Evolutionary conservation across 2,113 vertebrate genomes (phyloP), one percentile per base, ranked within the genome.

Genomic region (Mystacornis crossleyi): DNA sequence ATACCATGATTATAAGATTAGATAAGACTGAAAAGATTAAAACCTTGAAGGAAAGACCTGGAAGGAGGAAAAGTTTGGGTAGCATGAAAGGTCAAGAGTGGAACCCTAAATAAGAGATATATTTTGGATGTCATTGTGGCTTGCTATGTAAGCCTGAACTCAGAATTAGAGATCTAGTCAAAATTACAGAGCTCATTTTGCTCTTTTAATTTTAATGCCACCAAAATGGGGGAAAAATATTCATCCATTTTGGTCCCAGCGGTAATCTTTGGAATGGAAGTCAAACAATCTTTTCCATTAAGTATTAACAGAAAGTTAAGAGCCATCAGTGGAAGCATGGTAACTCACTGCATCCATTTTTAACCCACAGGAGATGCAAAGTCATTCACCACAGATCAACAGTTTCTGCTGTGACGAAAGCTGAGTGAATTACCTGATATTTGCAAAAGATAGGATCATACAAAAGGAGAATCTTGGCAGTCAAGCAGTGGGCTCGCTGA

Each of bases 231-330:
- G 12, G 1, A 2, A 6, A 57, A n/a, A 40, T n/a, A 77, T 25
- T 47, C 0, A 60, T 55, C 10, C 4, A 25, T 72, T 91, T 64
- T 42, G 1, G 12, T 50, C 23, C 6, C 34, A 72, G 17, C 38
- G 17, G 29, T 23, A 62, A n/a, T 77, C 12, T 54, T 72, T 69
- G 40, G 38, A 55, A 72, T 50, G 33, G 23, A 81, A 86, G 17
- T 42, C 38, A 80, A 91, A 50, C 9, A 25, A 0, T 0, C 8
- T 43, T 58, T 72, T 9, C 19, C 3, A 1, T 38, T 54, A 62
- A 71, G 10, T 3, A 1, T 26, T 54, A 93, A 31, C 3, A 54
- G 33, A 54, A 89, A 50, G n/a, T 21, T 66, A 57, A 82, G 5
- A 71, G 33, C 6, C 51, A n/a, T 50, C 15, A 54, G 9, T 64